Conservation (phyloP, 1,140 invertebrate species). For the Diprion similis region DNA sequence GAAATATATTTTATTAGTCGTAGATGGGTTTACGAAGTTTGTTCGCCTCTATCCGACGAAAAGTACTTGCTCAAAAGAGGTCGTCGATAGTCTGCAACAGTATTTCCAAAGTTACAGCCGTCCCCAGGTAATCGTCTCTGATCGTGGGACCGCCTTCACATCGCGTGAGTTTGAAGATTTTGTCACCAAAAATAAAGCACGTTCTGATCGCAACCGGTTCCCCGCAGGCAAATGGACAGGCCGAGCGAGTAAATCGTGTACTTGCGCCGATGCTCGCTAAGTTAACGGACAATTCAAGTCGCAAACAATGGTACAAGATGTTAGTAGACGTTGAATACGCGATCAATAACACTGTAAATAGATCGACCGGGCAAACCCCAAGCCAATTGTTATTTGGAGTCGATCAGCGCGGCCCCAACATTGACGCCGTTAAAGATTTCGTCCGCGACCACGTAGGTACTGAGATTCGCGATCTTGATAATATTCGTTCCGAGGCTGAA, state of each 20-base stretch:
- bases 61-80: constrained; percentile 26
- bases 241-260: constrained; percentile 38
- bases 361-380: constrained; percentile 26
- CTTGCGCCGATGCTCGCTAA: constrained; percentile 31
- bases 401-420: constrained; percentile 25
- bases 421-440: constrained; percentile 16
- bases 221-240: constrained; percentile 40
- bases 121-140: constrained; percentile 36
- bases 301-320: constrained; percentile 24
- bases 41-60: constrained; percentile 31
- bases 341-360: constrained; percentile 31
- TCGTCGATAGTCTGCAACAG: constrained; percentile 23
- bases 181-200: constrained; percentile 18
- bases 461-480: not conserved
- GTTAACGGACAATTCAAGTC: not conserved
- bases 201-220: constrained; percentile 26
- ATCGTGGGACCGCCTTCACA: constrained; percentile 41
- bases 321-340: constrained; percentile 29
- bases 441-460: constrained; percentile 12
- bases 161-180: constrained; percentile 35
- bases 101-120: constrained; percentile 35
- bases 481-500: not conserved
- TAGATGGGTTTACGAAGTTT: constrained; percentile 37
- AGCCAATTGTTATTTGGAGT: constrained; percentile 33
- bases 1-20: constrained; percentile 31